These are phyloP conservation scores for Aethes cnicana DNA, from an alignment of 2,888 invertebrate species.

Conservation along the genomic window DNA sequence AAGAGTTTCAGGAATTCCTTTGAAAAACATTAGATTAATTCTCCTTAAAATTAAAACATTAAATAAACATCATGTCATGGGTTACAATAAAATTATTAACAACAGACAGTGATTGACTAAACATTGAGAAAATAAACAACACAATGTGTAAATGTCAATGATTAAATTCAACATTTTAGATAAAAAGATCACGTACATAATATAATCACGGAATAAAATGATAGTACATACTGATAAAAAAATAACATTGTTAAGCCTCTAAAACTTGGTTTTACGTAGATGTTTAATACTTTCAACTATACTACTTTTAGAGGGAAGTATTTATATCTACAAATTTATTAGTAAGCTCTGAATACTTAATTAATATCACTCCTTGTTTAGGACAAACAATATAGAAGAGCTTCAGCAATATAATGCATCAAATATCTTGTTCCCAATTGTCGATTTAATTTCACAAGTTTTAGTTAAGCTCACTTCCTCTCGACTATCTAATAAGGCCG, in stretches of 20 bases:
- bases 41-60: conserved; percentile 21
- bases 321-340: neutral
- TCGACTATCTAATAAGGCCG: conserved; percentile 48
- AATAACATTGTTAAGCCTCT: conserved; percentile 29
- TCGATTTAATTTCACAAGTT: neutral
- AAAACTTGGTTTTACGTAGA: conserved; percentile 21
- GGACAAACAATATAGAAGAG: conserved; percentile 2
- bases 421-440: neutral
- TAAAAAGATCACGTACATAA: conserved; percentile 17
- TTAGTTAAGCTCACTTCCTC: conserved; percentile 30
- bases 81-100: conserved; percentile 10
- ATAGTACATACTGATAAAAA: conserved; percentile 23
- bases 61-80: conserved; percentile 26
- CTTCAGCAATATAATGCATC: neutral
- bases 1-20: neutral
- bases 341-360: conserved; percentile 14
- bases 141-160: conserved; percentile 13
- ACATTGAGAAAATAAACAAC: conserved; percentile 5
- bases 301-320: conserved; percentile 3
- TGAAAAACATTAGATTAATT: conserved; percentile 1
- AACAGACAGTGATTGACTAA: conserved; percentile 15
- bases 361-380: conserved; percentile 23
- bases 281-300: conserved; percentile 13
- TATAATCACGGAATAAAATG: conserved; percentile 24
- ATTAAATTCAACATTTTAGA: conserved; percentile 14